Evolutionary conservation across 2,113 vertebrate genomes (phyloP).

Genomic region (Megaceryle torquata): DNA sequence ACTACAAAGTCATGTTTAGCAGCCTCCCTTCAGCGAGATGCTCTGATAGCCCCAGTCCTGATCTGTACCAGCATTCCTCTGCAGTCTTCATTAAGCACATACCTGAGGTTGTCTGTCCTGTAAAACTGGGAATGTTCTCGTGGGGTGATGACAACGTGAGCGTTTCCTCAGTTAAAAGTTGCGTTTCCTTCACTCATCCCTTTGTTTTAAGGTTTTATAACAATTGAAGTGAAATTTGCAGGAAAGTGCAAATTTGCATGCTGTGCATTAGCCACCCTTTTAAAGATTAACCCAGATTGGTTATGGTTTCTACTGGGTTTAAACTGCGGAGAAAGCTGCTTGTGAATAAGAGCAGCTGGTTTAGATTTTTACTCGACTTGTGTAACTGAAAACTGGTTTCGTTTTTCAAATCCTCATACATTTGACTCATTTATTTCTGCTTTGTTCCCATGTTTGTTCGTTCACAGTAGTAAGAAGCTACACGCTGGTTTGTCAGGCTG

Average conservation of each 20-base stretch:
- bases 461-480: not conserved
- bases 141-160: not conserved
- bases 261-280: not conserved
- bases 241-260: not conserved
- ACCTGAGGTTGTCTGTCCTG: conserved; percentile 11
- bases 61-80: conserved; percentile 30
- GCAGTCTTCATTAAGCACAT: not conserved
- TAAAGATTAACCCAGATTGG: not conserved
- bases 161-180: not conserved
- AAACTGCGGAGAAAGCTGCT: not conserved
- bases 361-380: not conserved
- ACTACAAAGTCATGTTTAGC: conserved; percentile 58
- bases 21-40: conserved; percentile 11
- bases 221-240: not conserved
- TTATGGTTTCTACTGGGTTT: not conserved
- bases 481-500: not conserved
- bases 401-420: not conserved
- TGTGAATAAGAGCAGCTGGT: not conserved
- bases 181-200: not conserved
- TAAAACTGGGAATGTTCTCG: not conserved
- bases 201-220: not conserved
- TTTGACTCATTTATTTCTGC: not conserved
- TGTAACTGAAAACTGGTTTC: not conserved
- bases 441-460: not conserved
- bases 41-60: conserved; percentile 26